Evolutionary conservation across 1,140 invertebrate species (phyloP), one percentile per base, ranked within the genome.

Genomic region (Arion vulgaris): DNA sequence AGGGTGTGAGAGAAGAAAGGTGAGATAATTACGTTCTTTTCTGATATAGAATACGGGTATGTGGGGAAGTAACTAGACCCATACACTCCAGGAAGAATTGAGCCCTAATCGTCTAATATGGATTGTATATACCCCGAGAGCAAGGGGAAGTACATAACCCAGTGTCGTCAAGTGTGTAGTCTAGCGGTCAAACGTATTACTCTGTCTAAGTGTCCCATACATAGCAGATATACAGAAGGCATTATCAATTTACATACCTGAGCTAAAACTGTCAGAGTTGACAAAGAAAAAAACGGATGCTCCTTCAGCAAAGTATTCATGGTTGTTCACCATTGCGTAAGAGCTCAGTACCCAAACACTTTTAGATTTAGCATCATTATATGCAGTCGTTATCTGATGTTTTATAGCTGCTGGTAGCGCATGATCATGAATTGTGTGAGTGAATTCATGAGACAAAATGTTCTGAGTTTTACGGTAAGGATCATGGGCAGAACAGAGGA

Each of bases 371-470:
- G 86, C 86, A 28, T 81, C 51, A 26, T 86, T 82, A 39, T 85
- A 87, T 7, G 85, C 86, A 0, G 82, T 57, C 26, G 51, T 81
- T 5, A 87, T 81, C 82, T 87, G 32, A 26, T 69, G 28, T 26
- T 84, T 82, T 36, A 80, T 68, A 0, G 81, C 19, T 0, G 66
- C 23, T 2, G 84, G 62, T 23, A 90, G 51, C 13, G 79, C 88
- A 45, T 86, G 81, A 17, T 66, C 36, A 71, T 88, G 84, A 7
- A 90, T 83, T 1, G 86, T 87, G 77, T 90, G 89, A 28, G 88
- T 69, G 76, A 89, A 89, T 74, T 90, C 89, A 49, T 90, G 89
- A 17, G 86, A 80, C 23, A 90, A 83, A 26, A 89, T 86, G 72
- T 89, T 90, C 28, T 85, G 78, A 11, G 41, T 74, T 41, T 84